Base-by-base conservation (phyloP, 2,888 invertebrate species). In the Pharmacophagus antenor region DNA sequence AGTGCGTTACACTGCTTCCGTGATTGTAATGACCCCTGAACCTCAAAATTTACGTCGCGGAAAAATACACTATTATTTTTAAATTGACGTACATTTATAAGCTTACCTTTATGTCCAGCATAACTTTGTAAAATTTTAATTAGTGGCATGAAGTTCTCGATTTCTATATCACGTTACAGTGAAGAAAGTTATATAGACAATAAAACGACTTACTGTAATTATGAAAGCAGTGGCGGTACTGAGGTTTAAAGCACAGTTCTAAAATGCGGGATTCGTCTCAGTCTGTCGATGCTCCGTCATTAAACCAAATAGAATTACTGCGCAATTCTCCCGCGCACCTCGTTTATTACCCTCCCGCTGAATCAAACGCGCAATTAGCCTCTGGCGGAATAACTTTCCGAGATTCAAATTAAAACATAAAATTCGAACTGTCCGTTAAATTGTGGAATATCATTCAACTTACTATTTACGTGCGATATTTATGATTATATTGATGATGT, bases 321-420 rank as follows among this genome's bases (percentile, higher is more conserved):
- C 50, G 42, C 56, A 50, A 50, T 56, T 27, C 31, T 42, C 50
- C 20, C 25, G 17, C 49, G 20, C 50, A 56, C 10, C 25, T 41
- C 42, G 42, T 56, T 56, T 42, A 49, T 21, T 50, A 8, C 22
- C 46, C 37, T 6, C 4, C 17, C 31, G 7, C 27, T 37, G 2
- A 56, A 56, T 56, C 50, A 50, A 49, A 27, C 15, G 50, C 27
- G n/a, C 55, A 54, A 54, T 54, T 54, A 54, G 27, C 54, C 18
- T 18, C 10, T 18, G 18, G 18, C 18, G 42, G 18, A 18, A 44
- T 18, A 20, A 44, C 20, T 44, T 44, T 18, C 18, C 17, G 18
- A 10, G 18, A 44, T 18, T 44, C 6, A 44, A 44, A 48, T 47
- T n/a, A 37, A 37, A 37, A 37, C 37, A 37, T 37, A 5, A n/a